phyloP scores from a whole-genome alignment of 1,140 invertebrate genomes.

The Trissolcus basalis region DNA sequence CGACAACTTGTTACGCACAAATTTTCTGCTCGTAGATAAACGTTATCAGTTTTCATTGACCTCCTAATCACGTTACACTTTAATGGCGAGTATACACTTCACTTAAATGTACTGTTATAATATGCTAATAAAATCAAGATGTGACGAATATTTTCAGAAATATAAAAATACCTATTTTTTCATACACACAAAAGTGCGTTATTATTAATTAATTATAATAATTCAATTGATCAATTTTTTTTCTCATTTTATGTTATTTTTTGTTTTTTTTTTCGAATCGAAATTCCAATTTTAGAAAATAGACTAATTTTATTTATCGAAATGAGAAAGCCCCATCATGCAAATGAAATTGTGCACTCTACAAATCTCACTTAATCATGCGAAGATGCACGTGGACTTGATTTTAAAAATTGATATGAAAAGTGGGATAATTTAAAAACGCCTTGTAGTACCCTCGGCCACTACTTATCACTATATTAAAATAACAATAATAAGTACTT shows the following conservation, averaged over 20 bases:
- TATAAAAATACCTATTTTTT: too few species aligned
- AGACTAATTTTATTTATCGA: background rate
- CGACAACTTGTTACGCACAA: conserved; percentile 51
- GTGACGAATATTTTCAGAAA: too few species aligned
- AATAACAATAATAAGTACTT: conserved; percentile 51
- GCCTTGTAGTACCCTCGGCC: conserved; percentile 38
- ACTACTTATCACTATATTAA: conserved; percentile 40
- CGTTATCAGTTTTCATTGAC: conserved; percentile 61
- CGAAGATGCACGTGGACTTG: too few species aligned
- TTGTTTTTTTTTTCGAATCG: too few species aligned
- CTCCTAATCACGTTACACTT: conserved; percentile 60
- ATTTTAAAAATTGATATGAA: background rate
- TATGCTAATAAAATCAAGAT: too few species aligned
- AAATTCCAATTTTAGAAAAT: too few species aligned
- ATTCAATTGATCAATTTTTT: too few species aligned
- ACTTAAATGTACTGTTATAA: conserved; percentile 20
- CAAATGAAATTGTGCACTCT: background rate
- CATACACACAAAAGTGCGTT: too few species aligned
- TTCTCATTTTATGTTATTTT: too few species aligned
- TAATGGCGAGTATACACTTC: conserved; percentile 34
- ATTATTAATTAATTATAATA: too few species aligned
- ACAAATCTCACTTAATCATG: too few species aligned
- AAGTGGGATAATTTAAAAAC: conserved; percentile 17
- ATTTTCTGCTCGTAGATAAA: conserved; percentile 61
- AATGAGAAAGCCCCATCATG: background rate